Evolutionary conservation across 2,113 vertebrate genomes (phyloP), one percentile per base, ranked within the genome.

Genomic region (Pholis gunnellus): DNA sequence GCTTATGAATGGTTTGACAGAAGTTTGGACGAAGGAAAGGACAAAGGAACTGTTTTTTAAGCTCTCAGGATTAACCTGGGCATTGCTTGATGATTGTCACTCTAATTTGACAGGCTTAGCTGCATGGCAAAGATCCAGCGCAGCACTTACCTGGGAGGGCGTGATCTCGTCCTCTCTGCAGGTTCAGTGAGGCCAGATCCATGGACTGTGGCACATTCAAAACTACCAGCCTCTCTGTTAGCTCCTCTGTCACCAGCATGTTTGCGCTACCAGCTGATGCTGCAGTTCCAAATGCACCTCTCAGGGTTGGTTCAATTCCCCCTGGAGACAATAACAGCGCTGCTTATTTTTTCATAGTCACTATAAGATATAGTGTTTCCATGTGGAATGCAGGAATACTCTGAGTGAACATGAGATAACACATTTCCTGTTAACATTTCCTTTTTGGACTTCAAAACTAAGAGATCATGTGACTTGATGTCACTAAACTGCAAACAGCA

Each of bases 81-180:
- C 5, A 5, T 8, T 1, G 42, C 7, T 27, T 44, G 54, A n/a
- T 61, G 27, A 57, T n/a, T 56, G 60, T 72, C 67, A 3, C 29
- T 27, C 2, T 66, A 31, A 78, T 78, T 70, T 77, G 11, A 40
- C 36, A 75, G 67, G 40, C 54, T 67, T 40, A 17, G 3, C 13
- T n/a, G 14, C 60, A n/a, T 27, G 20, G 17, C 40, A 0, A 22
- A 17, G 13, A 20, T 29, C 25, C 8, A 48, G 67, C 20, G 22
- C 13, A 15, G 18, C 15, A 13, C 78, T 86, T 64, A 98, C 98
- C 98, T 95, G 97, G 97, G 9, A 99, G 96, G 11, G 95, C 98
- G 0, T 99, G 98, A 83, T 99, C 98, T 36, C 97, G 95, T 64
- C 97, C 98, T 40, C 98, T 94, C 92, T 99, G 98, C 81, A 99